Percentiles rank a stretch among this genome's conserved stretches.
Evolutionary conservation across 2,797 vertebrate genomes (phyloP).

Genomic region (Premnoplex brunnescens): DNA sequence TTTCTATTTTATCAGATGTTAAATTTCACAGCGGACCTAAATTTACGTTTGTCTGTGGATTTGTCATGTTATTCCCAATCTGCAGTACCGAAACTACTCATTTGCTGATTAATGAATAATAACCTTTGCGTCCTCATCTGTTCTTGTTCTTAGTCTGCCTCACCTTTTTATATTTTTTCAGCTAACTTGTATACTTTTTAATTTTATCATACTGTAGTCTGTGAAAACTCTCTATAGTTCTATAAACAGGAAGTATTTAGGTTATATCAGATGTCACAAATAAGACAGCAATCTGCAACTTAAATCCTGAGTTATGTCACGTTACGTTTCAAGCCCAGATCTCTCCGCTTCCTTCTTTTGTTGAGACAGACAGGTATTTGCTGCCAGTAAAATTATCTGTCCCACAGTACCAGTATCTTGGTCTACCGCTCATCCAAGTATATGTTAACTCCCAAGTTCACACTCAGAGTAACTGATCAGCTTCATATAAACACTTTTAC

Average conservation of each 20-base stretch:
- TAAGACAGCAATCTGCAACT: neutral
- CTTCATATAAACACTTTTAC: neutral
- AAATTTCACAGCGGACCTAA: neutral
- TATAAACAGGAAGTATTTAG: neutral
- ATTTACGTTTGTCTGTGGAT: neutral
- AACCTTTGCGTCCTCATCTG: neutral
- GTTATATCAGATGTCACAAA: neutral
- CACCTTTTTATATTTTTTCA: neutral
- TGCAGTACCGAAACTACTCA: neutral
- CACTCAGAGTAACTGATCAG: neutral
- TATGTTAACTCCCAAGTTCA: neutral
- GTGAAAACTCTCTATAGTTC: neutral
- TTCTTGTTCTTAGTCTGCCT: neutral
- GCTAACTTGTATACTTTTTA: neutral
- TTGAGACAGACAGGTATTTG: neutral
- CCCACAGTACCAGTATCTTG: neutral
- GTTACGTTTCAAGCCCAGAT: neutral
- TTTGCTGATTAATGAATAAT: neutral
- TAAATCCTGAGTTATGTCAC: neutral
- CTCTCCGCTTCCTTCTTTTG: neutral
- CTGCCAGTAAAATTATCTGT: neutral
- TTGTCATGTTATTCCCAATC: neutral
- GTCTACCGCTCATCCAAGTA: neutral
- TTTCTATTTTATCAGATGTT: neutral
- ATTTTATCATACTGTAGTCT: neutral